Evolutionary conservation across 1,140 invertebrate genomes (phyloP).

Genomic region (Heliconius nattereri): DNA sequence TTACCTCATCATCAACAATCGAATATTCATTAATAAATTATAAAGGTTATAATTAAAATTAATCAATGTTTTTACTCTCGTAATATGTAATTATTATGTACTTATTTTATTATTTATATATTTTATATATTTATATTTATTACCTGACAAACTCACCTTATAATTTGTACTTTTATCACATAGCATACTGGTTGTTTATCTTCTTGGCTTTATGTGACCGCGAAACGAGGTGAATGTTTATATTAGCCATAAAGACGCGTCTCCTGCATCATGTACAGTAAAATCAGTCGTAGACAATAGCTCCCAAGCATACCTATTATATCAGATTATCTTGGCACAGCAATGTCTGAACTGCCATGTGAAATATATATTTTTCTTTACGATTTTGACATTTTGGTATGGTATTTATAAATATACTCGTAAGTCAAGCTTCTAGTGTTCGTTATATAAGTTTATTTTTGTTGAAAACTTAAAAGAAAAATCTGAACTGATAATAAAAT

Average conservation of each 20-base stretch:
- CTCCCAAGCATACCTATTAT: slow-evolving; percentile 7
- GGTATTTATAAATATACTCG: too few relatives aligned
- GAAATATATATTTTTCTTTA: background rate
- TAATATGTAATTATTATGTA: background rate
- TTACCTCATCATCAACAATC: slow-evolving; percentile 28
- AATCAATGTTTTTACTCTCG: too few relatives aligned
- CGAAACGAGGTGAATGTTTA: background rate
- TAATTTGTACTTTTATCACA: background rate
- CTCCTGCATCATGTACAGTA: slow-evolving; percentile 5
- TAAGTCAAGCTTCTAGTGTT: too few relatives aligned
- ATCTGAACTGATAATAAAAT: background rate
- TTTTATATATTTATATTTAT: background rate
- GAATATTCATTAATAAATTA: slow-evolving; percentile 22
- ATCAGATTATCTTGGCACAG: background rate
- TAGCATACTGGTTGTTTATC: background rate
- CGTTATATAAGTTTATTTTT: too few relatives aligned
- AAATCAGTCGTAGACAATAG: slow-evolving; percentile 5
- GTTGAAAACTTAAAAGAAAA: background rate
- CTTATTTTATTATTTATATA: background rate
- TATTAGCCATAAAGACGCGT: slow-evolving; percentile 7
- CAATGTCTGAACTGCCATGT: background rate
- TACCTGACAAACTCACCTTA: background rate
- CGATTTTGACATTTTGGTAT: too few relatives aligned
- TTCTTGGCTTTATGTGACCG: background rate
- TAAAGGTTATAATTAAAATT: background rate